These are phyloP conservation scores for Lophius americanus DNA, from an alignment of 2,797 vertebrate genomes.

Conservation along the genomic window DNA sequence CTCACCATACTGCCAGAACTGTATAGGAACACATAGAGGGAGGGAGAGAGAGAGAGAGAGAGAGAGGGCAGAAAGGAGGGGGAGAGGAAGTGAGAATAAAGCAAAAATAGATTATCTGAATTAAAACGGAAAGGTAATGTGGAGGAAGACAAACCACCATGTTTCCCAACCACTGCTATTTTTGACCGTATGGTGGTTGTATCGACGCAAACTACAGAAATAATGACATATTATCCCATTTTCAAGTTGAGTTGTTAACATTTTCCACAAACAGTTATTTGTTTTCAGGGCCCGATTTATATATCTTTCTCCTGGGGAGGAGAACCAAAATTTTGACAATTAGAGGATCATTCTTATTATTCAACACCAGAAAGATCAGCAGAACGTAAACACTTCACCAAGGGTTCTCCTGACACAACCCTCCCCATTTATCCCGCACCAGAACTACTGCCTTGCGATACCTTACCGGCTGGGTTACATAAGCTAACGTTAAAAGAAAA, in stretches of 20 bases:
- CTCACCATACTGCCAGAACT: slow-evolving; percentile 90
- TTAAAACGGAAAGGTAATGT: slow-evolving; percentile 12
- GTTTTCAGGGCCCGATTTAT: background rate
- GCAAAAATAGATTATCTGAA: slow-evolving; percentile 30
- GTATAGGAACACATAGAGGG: slow-evolving; percentile 19
- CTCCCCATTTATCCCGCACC: too few species aligned
- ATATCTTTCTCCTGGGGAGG: too few species aligned
- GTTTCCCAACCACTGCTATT: background rate
- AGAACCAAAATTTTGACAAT: too few species aligned
- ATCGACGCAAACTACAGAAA: slow-evolving; percentile 2
- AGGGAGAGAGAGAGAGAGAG: slow-evolving; percentile 26
- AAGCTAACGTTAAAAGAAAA: too few species aligned
- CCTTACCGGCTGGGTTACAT: too few species aligned
- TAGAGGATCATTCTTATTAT: too few species aligned
- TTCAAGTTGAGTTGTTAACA: background rate
- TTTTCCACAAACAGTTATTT: too few species aligned
- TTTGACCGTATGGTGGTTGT: slow-evolving; percentile 1
- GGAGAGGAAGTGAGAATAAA: slow-evolving; percentile 11
- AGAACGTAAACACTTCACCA: too few species aligned
- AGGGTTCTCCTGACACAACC: too few species aligned
- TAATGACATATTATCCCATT: background rate
- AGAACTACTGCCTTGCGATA: too few species aligned
- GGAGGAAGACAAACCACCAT: background rate
- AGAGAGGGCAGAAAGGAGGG: background rate
- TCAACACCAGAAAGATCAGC: too few species aligned